Base-by-base conservation (phyloP, 2,113 vertebrate genomes). In the Bostrychus sinensis region DNA sequence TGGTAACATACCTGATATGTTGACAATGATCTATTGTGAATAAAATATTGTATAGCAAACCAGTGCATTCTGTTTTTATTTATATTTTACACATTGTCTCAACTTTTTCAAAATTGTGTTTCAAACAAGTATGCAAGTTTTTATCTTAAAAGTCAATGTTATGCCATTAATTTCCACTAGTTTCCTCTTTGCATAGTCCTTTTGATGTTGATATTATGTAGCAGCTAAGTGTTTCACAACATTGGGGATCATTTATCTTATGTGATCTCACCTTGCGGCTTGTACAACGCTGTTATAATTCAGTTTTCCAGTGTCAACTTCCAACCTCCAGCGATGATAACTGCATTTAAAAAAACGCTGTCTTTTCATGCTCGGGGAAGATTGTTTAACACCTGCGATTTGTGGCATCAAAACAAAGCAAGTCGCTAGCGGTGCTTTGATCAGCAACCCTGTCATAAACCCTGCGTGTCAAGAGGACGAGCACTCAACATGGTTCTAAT, bases 381-480 rank as follows among this genome's bases (percentile, higher is more conserved):
- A 20, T 19, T 48, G 59, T 46, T 62, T 43, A 59, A 38, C 63
- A 67, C 62, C 56, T 73, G 60, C 14, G 3, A 36, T 61, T 66
- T 55, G 22, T 60, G 42, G 25, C 46, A 46, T 48, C 67, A 34
- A 39, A 26, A 46, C 23, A 22, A 56, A 37, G 26, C 38, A 28
- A 30, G 54, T 14, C 10, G 65, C 62, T 61, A 17, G 22, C 3
- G 5, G 20, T 16, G 70, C 78, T 82, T 82, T 77, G 70, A 85
- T 82, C 75, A 66, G 46, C 67, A 57, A 51, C 41, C 45, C 55
- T 64, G 48, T 58, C 66, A 51, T 13, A 43, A 26, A 13, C 55
- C 67, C 53, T 58, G 17, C 16, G 34, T 67, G 42, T 75, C 63
- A 70, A 82, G 63, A 4, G 39, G 25, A 32, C 42, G 64, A 69